A percentile compares a stretch with the other conserved stretches of the same genome.
These are phyloP conservation scores for Acanthurus lineatus DNA, from an alignment of 2,797 vertebrate species.

Conservation along the genomic window DNA sequence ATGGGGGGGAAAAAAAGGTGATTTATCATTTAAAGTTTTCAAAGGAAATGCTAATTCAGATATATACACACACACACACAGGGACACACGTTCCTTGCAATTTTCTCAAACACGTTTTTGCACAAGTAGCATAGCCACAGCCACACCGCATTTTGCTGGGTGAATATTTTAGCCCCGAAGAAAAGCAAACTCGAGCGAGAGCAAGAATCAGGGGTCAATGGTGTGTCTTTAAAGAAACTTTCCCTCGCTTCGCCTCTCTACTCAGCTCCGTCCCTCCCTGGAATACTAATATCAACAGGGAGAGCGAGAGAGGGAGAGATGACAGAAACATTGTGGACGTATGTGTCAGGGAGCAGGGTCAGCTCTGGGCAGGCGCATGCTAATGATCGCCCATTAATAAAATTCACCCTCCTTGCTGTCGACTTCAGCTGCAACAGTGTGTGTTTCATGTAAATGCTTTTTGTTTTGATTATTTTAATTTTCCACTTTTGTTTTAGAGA, in stretches of 20 bases:
- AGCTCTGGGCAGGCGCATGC: conserved; percentile 91
- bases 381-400: conserved; percentile 95
- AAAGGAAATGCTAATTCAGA: conserved; percentile 85
- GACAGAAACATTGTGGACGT: conserved; percentile 92
- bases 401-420: conserved; percentile 90
- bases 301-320: conserved; percentile 81
- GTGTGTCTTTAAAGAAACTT: conserved; percentile 94
- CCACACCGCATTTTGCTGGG: conserved; percentile 88
- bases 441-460: conserved; percentile 28
- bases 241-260: conserved; percentile 81
- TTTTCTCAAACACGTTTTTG: conserved; percentile 58
- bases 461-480: neutral
- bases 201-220: conserved; percentile 92
- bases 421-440: conserved; percentile 78
- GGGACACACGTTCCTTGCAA: conserved; percentile 55
- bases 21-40: conserved; percentile 86
- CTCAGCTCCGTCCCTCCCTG: conserved; percentile 86
- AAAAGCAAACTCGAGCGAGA: conserved; percentile 94
- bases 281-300: conserved; percentile 90
- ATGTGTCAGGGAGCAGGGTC: conserved; percentile 93
- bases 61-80: conserved; percentile 46
- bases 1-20: conserved; percentile 67
- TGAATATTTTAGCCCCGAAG: conserved; percentile 96
- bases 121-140: conserved; percentile 82
- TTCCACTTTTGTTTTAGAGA: conserved; percentile 14